Evolutionary conservation across 2,797 vertebrate genomes (phyloP).

Genomic region (Babyrousa celebensis): DNA sequence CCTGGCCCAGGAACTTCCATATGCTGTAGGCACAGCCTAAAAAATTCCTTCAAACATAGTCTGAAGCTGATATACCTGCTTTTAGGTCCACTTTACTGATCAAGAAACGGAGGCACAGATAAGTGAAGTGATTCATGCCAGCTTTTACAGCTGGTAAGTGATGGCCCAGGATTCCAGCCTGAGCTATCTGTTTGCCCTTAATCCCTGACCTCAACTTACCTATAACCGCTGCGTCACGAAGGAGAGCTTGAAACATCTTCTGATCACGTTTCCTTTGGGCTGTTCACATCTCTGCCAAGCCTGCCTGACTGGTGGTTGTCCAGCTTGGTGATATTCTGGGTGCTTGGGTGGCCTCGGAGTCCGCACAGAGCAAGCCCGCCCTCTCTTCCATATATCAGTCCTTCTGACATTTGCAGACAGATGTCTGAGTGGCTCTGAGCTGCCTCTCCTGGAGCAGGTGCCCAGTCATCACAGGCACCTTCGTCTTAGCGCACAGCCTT

Average conservation of each 20-base stretch:
- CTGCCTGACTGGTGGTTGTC: not conserved
- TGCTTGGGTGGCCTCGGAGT: not conserved
- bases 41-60: not conserved
- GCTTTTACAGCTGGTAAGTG: not conserved
- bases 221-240: not conserved
- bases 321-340: not conserved
- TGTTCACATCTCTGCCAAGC: not conserved
- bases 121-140: not conserved
- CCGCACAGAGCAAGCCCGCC: too few species aligned
- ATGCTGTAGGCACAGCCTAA: too few species aligned
- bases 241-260: not conserved
- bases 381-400: not conserved
- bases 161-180: not conserved
- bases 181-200: not conserved
- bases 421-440: not conserved
- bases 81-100: not conserved
- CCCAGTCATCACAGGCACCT: accelerated
- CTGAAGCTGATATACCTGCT: too few species aligned
- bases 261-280: not conserved
- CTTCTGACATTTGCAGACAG: not conserved
- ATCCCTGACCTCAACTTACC: not conserved
- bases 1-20: too few species aligned
- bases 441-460: not conserved
- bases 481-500: too few species aligned
- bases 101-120: not conserved